Percentiles rank a stretch among this genome's conserved stretches.
These are phyloP conservation scores for Sarcoramphus papa DNA, from an alignment of 2,797 vertebrate genomes.

Conservation along the genomic window DNA sequence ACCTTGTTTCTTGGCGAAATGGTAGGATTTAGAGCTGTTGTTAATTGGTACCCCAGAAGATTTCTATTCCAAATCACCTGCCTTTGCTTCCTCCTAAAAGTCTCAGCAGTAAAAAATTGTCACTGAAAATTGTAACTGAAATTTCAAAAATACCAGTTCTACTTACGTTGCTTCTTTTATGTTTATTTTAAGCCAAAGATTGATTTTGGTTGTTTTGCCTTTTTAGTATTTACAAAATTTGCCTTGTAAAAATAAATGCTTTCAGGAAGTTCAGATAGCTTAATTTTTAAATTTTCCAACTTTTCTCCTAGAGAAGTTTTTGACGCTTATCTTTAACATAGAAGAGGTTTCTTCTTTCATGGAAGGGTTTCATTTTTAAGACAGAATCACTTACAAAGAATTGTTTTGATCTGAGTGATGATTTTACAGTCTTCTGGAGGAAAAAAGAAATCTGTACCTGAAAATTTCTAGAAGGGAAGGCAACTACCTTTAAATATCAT, in stretches of 20 bases:
- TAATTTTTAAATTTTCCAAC: neutral
- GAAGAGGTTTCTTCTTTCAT: neutral
- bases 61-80: neutral
- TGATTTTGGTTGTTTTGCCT: too few relatives aligned
- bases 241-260: neutral
- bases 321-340: neutral
- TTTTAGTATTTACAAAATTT: neutral
- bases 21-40: neutral
- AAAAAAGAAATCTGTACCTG: neutral
- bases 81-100: neutral
- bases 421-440: neutral
- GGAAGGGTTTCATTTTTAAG: neutral
- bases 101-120: neutral
- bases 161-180: neutral
- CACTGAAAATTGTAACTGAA: neutral
- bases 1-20: neutral
- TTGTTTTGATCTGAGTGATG: neutral
- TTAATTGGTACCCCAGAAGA: neutral
- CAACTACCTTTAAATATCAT: neutral
- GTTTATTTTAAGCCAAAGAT: neutral
- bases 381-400: neutral
- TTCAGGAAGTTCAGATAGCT: neutral
- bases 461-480: neutral
- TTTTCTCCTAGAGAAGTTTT: neutral
- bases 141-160: neutral